Evolutionary conservation across 2,888 invertebrate genomes (phyloP).

Genomic region (Eubasilissa splendida): DNA sequence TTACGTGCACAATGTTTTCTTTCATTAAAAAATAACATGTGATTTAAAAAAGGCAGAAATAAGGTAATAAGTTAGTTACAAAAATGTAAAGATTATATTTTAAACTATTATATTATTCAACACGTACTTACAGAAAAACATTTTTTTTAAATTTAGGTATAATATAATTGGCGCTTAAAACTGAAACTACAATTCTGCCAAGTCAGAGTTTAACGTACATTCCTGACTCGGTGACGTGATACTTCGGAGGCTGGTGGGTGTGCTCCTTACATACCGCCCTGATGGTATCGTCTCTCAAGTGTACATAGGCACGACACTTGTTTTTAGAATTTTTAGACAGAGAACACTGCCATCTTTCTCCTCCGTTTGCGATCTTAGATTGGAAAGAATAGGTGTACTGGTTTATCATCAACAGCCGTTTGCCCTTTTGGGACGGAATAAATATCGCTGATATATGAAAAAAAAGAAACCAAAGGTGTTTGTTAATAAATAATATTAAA

Average conservation of each 20-base stretch:
- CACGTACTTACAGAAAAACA: too few relatives aligned
- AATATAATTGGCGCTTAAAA: too few relatives aligned
- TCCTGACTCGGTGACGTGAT: background rate
- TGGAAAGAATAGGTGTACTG: slow-evolving; percentile 8
- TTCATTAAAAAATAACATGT: too few relatives aligned
- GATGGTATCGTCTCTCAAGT: slow-evolving; percentile 17
- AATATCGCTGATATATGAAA: background rate
- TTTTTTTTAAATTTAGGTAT: too few relatives aligned
- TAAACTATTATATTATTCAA: too few relatives aligned
- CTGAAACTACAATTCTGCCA: too few relatives aligned
- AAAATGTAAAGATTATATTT: too few relatives aligned
- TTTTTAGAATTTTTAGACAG: background rate
- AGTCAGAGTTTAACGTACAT: background rate
- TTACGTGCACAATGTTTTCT: too few relatives aligned
- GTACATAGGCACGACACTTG: slow-evolving; percentile 34
- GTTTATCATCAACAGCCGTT: background rate
- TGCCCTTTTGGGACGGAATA: background rate
- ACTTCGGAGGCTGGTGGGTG: background rate
- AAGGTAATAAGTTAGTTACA: too few relatives aligned
- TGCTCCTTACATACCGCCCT: background rate
- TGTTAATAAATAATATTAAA: too few relatives aligned
- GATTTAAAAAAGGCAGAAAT: too few relatives aligned
- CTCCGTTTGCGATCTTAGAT: background rate
- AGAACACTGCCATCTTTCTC: slow-evolving; percentile 49
- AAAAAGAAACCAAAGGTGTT: background rate